Evolutionary conservation across 2,113 vertebrate species (phyloP), one percentile per base, ranked within the genome.

Genomic region (Pyrgilauda ruficollis): DNA sequence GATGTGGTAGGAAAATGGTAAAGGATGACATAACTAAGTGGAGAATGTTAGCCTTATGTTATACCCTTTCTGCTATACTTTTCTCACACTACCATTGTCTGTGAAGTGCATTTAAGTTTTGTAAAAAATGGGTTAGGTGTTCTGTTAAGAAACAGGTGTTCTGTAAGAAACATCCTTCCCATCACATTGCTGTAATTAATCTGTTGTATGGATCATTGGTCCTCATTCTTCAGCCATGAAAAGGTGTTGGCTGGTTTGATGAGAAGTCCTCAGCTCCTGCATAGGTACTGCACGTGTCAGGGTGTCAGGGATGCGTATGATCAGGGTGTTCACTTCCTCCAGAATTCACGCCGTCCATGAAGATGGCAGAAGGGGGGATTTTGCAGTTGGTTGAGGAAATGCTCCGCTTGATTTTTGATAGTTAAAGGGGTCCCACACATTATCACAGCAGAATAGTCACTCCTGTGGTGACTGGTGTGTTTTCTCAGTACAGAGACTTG

Each of bases 281-380:
- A 4, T 17, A 43, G 30, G 41, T 47, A 28, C 15, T 3, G 7
- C 50, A 41, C 2, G 0, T 8, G 2, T 46, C 30, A 27, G 17
- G 23, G 33, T 23, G 11, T 55, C 61, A 53, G 62, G 39, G 31
- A 16, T 17, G 17, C 0, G 0, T 16, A 11, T 17, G 15, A 41
- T n/a, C 22, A 73, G 44, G 27, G 27, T 33, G 55, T 47, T 77
- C 7, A 31, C 28, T 79, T 77, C 35, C n/a, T 53, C 58, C 68
- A 53, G 39, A 69, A n/a, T 84, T 68, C 53, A 63, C 44, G 6
- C 23, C 35, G 13, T 30, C 18, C 15, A 4, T 56, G 30, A 55
- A 55, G 46, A 52, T 53, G 59, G 46, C 56, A 59, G 49, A 70
- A 68, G n/a, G 18, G 13, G 15, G 11, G 9, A 50, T 79, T 82